These are phyloP conservation scores for Cryptocheilus praepositus DNA, from an alignment of 2,888 invertebrate species.

Conservation along the genomic window DNA sequence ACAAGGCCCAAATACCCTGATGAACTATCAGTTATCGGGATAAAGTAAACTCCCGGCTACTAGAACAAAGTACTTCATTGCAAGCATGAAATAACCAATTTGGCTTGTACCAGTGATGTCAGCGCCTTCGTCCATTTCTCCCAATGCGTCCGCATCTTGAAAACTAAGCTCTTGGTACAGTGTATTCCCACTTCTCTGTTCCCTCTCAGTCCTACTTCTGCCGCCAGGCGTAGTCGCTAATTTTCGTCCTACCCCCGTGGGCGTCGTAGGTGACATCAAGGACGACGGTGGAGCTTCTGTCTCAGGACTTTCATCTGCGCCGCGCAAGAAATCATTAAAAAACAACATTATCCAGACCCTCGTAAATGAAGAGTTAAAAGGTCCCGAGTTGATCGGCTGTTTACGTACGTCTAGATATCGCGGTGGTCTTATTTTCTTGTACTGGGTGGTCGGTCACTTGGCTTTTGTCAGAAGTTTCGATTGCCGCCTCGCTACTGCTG, in stretches of 20 bases:
- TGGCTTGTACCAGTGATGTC: slow-evolving; percentile 90
- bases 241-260: slow-evolving; percentile 71
- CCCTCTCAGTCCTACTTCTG: slow-evolving; percentile 85
- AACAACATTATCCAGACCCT: too few species aligned
- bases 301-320: slow-evolving; percentile 70
- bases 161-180: slow-evolving; percentile 95
- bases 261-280: slow-evolving; percentile 70
- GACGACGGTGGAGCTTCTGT: slow-evolving; percentile 65
- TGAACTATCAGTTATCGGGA: too few species aligned
- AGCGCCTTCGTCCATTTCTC: slow-evolving; percentile 89
- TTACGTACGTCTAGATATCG: slow-evolving; percentile 68
- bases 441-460: slow-evolving; percentile 67
- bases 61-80: not conserved
- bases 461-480: slow-evolving; percentile 71
- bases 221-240: slow-evolving; percentile 72
- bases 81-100: not conserved
- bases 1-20: not conserved
- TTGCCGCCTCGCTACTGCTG: slow-evolving; percentile 69
- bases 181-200: slow-evolving; percentile 92
- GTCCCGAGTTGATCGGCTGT: too few species aligned
- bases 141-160: slow-evolving; percentile 90
- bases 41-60: not conserved
- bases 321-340: not conserved
- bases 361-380: too few species aligned
- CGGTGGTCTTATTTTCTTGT: slow-evolving; percentile 68